Evolutionary conservation across 30 jellyfish, hydroid and myxozoan genomes (phyloP), one percentile per base, ranked within the genome.

Genomic region (Phacellophora camtschatica): DNA sequence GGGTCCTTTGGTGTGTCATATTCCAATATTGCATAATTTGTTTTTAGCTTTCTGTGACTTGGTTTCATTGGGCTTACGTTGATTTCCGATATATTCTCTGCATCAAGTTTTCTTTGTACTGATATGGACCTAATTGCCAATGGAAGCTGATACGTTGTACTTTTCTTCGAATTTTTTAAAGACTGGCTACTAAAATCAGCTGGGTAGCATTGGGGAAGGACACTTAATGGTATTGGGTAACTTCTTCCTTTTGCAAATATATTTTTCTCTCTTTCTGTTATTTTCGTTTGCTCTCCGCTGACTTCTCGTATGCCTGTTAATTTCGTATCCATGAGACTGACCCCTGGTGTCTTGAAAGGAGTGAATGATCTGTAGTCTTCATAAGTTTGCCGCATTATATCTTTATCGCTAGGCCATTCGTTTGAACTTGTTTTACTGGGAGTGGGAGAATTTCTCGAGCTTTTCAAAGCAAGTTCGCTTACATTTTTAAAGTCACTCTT

Each of bases 331-430:
- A 33, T 4, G 0, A 80, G 81, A 28, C 82, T 55, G 7, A 70
- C 75, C 11, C 61, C 69, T 5, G 73, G 78, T 1, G 79, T 62
- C 67, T 85, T 85, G 55, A 85, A 85, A 4, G 96, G 86, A 15
- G 96, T 71, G 71, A 85, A 62, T 9, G 96, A 85, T 27, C 82
- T 66, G 56, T 85, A 85, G 33, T 59, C 65, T 13, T 85, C 96
- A 39, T 85, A 73, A 24, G 96, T 74, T 64, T 74, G 88, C 49
- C 85, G 39, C 56, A 85, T 85, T 27, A 85, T 46, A 51, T 85
- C 96, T 33, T 85, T 66, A 30, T 85, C 90, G 31, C 89, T 85
- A 0, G 96, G 51, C 73, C 72, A 85, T 20, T 85, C 96, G 6
- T 32, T 65, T 4, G 86, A 54, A 71, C 85, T 66, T 35, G 83